These are phyloP conservation scores for Aurelia aurita DNA, from an alignment of 30 jellyfish, hydroid and myxozoan genomes.

Conservation along the genomic window DNA sequence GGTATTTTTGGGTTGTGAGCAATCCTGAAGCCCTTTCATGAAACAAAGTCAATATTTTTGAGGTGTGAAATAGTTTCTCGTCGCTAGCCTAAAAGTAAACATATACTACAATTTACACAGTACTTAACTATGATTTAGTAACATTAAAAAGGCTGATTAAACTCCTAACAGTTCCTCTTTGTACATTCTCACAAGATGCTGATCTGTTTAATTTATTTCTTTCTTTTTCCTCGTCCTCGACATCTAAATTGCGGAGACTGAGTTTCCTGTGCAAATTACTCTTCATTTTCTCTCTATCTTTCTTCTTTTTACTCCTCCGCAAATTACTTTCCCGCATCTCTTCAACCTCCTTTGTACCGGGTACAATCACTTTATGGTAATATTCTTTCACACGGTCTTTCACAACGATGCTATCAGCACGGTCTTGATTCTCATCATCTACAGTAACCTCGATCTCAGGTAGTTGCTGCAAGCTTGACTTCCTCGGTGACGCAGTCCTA, in stretches of 20 bases:
- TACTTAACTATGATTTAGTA: conserved; percentile 6
- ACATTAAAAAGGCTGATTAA: conserved; percentile 49
- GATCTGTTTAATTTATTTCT: conserved; percentile 50
- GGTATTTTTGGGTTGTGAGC: too few species aligned
- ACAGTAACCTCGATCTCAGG: not conserved
- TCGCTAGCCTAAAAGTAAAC: too few species aligned
- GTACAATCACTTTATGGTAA: conserved; percentile 37
- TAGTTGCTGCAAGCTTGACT: not conserved
- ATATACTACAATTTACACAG: too few species aligned
- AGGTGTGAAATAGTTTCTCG: too few species aligned
- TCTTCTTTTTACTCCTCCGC: conserved; percentile 66
- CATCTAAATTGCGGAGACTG: conserved; percentile 52
- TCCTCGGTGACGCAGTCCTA: not conserved
- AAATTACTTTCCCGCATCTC: conserved; percentile 56
- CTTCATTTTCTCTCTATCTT: conserved; percentile 57
- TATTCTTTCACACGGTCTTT: conserved; percentile 62
- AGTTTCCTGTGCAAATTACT: conserved; percentile 32
- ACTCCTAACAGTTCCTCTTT: conserved; percentile 69
- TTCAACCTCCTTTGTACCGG: conserved; percentile 65
- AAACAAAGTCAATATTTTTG: too few species aligned
- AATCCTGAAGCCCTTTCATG: too few species aligned
- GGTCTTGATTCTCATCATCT: not conserved
- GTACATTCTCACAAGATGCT: conserved; percentile 67
- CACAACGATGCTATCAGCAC: conserved; percentile 9
- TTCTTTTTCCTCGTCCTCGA: conserved; percentile 36